Base-by-base conservation (phyloP, 2,888 invertebrate genomes). In the Zygaena filipendulae region DNA sequence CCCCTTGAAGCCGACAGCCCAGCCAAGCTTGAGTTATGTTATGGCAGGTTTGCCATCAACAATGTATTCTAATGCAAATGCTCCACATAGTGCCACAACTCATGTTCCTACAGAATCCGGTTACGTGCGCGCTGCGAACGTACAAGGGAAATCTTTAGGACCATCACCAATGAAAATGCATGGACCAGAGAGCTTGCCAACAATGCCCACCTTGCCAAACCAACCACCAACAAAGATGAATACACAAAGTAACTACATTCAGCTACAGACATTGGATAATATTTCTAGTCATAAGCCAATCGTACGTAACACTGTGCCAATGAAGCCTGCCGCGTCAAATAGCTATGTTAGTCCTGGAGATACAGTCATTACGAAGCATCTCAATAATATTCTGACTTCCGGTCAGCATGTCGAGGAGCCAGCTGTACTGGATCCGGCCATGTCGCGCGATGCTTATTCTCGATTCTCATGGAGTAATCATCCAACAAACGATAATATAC, bases 391-490 rank as follows among this genome's bases (percentile, higher is more conserved):
- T 47, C 46, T 67, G 38, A 57, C 61, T 8, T 59, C 62, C 14
- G 59, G 59, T 5, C 69, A 68, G 35, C 49, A 60, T 13, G 46
- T 54, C 11, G 75, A 77, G 20, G 70, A 74, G 47, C 63, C 79
- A 1, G 72, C 69, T 10, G 64, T 77, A 32, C 39, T 77, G 20
- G 75, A 77, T 39, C 75, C 75, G n/a, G 57, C 61, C 30, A 75
- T 79, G 69, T 77, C 79, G 14, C 79, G 79, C 4, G 77, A 77
- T 35, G 79, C 80, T 2, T 81, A 81, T 40, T 80, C 80, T 44
- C 64, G 79, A 11, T 80, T 81, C 48, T 80, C 80, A 2, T 79
- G 79, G 80, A 77, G 75, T 50, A 71, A 66, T 27, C 75, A 75
- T 45, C 75, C 79, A 12, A 59, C 68, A 7, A 70, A 74, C 42